phyloP scores from a whole-genome alignment of 1,140 invertebrate genomes.

The Papilio polytes region DNA sequence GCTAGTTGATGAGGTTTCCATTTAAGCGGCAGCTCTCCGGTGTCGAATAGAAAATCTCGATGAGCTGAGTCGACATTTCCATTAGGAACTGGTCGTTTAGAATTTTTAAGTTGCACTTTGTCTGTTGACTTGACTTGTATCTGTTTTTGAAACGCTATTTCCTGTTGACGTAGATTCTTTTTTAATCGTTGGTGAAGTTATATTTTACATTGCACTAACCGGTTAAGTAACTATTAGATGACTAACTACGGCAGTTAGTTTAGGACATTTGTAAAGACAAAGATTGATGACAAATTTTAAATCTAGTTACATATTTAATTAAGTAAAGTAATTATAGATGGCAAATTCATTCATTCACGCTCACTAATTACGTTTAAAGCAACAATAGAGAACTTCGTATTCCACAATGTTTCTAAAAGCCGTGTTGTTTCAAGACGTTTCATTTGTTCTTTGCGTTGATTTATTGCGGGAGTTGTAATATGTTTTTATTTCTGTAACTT shows the following conservation, averaged over 20 bases:
- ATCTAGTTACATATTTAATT: background rate
- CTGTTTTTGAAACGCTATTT: background rate
- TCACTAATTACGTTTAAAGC: conserved; percentile 13
- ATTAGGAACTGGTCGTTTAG: conserved; percentile 14
- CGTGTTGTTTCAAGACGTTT: conserved; percentile 26
- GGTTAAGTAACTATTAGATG: background rate
- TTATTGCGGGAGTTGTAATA: conserved; percentile 35
- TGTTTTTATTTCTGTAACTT: conserved; percentile 39
- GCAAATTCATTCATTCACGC: background rate
- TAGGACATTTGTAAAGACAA: background rate
- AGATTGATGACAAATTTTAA: background rate
- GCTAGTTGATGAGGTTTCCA: conserved; percentile 17
- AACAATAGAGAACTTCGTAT: conserved; percentile 28
- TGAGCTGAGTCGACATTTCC: conserved; percentile 23
- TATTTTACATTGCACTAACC: background rate
- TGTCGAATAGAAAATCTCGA: conserved; percentile 32
- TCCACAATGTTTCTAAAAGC: conserved; percentile 26
- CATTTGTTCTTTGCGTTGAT: conserved; percentile 31
- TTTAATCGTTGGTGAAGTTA: background rate
- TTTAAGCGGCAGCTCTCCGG: conserved; percentile 1
- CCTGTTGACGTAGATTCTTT: background rate
- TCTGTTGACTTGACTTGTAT: conserved; percentile 14
- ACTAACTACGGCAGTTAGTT: background rate
- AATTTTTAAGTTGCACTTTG: conserved; percentile 27
- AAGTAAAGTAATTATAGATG: background rate